Base-by-base conservation (phyloP, 2,888 invertebrate genomes). In the Melanophora roralis region DNA sequence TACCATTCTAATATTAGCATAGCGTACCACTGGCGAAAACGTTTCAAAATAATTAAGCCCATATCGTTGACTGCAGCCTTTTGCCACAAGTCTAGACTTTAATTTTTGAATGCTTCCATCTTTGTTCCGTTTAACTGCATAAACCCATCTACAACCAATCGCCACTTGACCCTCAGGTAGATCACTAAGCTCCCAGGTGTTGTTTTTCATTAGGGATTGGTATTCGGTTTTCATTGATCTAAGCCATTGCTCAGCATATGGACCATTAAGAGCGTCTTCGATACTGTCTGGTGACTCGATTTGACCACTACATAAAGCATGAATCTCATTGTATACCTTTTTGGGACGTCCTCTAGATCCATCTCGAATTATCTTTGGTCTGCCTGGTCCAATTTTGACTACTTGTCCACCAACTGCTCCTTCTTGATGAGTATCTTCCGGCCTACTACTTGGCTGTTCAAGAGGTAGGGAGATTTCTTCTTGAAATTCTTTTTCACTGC, bases 61-160 rank as follows among this genome's bases (percentile, higher is more conserved):
- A 55, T 57, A 81, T 14, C 43, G 62, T 43, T 77, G 81, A n/a
- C 64, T 59, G 9, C 82, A 82, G 1, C 82, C 81, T 14, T 83
- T 84, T 0, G 82, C 81, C 1, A 82, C 82, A 36, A 81, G 27
- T 5, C 83, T 32, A 1, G 80, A 77, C 34, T 81, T 82, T 16
- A 73, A 75, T 12, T 69, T 74, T 8, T 78, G 65, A 6, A 84
- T 23, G 7, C 49, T 32, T 12, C 81, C 82, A 40, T 79, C 45
- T 27, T 67, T 65, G 43, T 82, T 74, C 1, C 57, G n/a, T 36
- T 83, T 83, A 36, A 81, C 43, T 8, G 51, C 72, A 27, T 51
- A 84, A 0, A 83, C 82, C 83, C 83, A 84, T n/a, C 79, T 82
- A 27, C 73, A 82, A 0, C 73, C 79, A 53, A 83, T 79, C 1